A percentile compares a stretch with the other conserved stretches of the same genome.
Conservation (phyloP, 2,113 vertebrate genomes). For the Gallinago media region DNA sequence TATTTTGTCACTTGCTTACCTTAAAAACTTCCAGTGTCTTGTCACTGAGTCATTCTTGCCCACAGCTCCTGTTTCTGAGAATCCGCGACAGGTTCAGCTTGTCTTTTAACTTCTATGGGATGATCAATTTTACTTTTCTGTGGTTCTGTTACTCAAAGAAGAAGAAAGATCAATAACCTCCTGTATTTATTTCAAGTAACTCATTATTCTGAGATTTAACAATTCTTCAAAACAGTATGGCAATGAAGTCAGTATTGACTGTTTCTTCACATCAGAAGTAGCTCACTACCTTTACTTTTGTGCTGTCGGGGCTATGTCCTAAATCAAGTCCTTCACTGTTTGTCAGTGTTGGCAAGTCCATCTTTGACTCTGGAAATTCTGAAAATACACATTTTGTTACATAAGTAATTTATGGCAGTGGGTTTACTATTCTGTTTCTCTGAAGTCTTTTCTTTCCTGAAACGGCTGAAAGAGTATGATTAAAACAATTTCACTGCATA, state of each 20-base stretch:
- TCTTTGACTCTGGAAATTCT: not conserved
- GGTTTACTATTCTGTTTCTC: not conserved
- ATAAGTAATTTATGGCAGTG: not conserved
- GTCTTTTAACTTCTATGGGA: not conserved
- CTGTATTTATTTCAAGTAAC: not conserved
- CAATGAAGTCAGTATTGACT: not conserved
- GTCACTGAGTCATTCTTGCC: not conserved
- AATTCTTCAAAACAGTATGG: not conserved
- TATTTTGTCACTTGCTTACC: not conserved
- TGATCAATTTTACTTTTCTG: not conserved
- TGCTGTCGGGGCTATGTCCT: not conserved
- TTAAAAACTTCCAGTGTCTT: not conserved
- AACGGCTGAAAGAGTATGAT: not conserved
- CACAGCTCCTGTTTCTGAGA: not conserved
- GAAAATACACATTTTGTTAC: not conserved
- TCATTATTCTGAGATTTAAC: not conserved
- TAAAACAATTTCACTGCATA: not conserved
- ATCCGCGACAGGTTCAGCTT: not conserved
- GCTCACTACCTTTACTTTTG: not conserved
- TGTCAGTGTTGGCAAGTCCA: not conserved
- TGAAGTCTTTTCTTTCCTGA: not conserved
- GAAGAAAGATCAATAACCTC: not conserved
- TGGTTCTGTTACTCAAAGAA: not conserved
- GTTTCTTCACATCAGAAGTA: not conserved
- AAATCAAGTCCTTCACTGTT: not conserved